A percentile compares a stretch with the other conserved stretches of the same genome.
Evolutionary conservation across 2,888 invertebrate species (phyloP).

Genomic region (Biston betularia): DNA sequence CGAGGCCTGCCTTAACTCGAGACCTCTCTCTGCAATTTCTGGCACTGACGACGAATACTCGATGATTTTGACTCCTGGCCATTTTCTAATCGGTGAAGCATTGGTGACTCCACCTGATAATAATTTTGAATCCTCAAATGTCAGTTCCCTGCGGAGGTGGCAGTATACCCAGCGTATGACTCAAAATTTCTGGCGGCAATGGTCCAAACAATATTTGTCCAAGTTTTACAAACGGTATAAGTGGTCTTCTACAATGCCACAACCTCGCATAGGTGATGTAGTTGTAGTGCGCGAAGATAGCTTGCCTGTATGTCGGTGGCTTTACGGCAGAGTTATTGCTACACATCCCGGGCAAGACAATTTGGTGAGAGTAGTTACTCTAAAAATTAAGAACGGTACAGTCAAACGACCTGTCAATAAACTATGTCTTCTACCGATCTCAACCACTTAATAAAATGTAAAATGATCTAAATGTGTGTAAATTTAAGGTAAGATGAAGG

Average conservation of each 20-base stretch:
- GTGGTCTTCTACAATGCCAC: neutral
- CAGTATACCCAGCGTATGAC: neutral
- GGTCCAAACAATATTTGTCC: neutral
- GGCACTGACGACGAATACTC: neutral
- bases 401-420: neutral
- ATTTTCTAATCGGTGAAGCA: neutral
- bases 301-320: neutral
- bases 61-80: neutral
- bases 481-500: too few species aligned
- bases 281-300: neutral
- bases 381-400: neutral
- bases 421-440: neutral
- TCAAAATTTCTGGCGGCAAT: neutral
- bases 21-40: neutral
- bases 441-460: too few species aligned
- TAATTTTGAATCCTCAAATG: neutral
- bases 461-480: too few species aligned
- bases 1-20: neutral
- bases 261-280: neutral
- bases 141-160: neutral
- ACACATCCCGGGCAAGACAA: neutral
- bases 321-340: neutral
- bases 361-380: neutral
- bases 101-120: neutral
- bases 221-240: neutral